Evolutionary conservation across 2,113 vertebrate species (phyloP).

Genomic region (Ramphastos sulfuratus): DNA sequence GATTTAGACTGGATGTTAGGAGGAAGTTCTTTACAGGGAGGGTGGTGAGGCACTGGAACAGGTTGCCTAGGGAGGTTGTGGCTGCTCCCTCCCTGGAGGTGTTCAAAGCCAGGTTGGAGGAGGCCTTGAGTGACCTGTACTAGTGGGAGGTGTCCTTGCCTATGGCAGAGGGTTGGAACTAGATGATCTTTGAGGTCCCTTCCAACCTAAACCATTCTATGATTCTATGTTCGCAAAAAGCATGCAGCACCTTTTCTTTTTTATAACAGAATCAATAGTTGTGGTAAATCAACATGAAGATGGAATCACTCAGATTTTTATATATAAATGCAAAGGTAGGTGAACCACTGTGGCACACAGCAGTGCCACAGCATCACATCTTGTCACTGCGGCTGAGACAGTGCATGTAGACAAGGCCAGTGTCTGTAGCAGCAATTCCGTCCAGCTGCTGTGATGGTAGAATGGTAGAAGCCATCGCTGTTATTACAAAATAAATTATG

Average conservation of each 20-base stretch:
- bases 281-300: fast-evolving
- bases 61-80: too few species aligned
- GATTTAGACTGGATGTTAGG: too few species aligned
- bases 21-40: too few species aligned
- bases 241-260: fast-evolving
- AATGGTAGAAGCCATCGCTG: background rate
- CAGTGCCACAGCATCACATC: background rate
- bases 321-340: fast-evolving
- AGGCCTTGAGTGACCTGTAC: too few species aligned
- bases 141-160: too few species aligned
- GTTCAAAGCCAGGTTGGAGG: too few species aligned
- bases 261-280: background rate
- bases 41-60: too few species aligned
- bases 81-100: too few species aligned
- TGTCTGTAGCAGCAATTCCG: background rate
- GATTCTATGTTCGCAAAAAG: background rate
- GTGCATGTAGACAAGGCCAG: fast-evolving
- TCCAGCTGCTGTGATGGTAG: background rate
- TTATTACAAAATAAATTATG: background rate
- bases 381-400: background rate
- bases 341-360: fast-evolving
- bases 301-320: background rate
- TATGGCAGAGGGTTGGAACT: too few species aligned
- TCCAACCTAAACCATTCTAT: too few species aligned
- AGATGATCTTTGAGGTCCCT: too few species aligned